Conservation (phyloP, 2,888 invertebrate species). For the Drosophila meridionalis region DNA sequence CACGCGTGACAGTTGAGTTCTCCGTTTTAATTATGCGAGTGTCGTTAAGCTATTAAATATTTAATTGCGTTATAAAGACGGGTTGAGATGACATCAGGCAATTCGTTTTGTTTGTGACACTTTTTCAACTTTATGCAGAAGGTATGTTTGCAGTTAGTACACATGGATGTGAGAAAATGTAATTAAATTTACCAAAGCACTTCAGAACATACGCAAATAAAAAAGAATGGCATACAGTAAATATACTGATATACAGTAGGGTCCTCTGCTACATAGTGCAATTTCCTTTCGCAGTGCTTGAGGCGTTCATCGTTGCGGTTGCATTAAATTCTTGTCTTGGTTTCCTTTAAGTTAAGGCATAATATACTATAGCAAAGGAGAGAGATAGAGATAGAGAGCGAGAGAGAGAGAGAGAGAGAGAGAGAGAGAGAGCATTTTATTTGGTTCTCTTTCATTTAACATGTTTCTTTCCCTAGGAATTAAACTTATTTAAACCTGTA, state of each 20-base stretch:
- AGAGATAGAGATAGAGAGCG: neutral
- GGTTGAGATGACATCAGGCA: slow-evolving; percentile 2
- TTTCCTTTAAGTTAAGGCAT: slow-evolving; percentile 14
- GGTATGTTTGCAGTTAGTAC: neutral
- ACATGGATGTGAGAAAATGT: slow-evolving; percentile 10
- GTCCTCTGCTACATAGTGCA: neutral
- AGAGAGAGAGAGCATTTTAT: neutral
- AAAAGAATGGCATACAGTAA: neutral
- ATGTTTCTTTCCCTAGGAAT: neutral
- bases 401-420: neutral
- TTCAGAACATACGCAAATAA: neutral
- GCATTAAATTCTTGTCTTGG: slow-evolving; percentile 4
- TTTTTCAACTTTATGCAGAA: neutral
- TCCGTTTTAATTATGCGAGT: slow-evolving; percentile 17
- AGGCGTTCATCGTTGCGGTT: neutral
- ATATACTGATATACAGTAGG: neutral
- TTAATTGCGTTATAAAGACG: slow-evolving; percentile 25
- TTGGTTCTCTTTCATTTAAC: neutral
- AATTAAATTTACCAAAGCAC: neutral
- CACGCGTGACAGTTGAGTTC: neutral
- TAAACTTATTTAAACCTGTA: neutral
- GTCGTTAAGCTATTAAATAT: slow-evolving; percentile 14
- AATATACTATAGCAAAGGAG: neutral
- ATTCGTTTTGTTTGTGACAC: neutral
- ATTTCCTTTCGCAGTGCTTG: neutral